A percentile compares a stretch with the other conserved stretches of the same genome.
These are phyloP conservation scores for human (Homo sapiens) DNA, from an alignment of 2,113 vertebrate species.

Conservation along the genomic window DNA sequence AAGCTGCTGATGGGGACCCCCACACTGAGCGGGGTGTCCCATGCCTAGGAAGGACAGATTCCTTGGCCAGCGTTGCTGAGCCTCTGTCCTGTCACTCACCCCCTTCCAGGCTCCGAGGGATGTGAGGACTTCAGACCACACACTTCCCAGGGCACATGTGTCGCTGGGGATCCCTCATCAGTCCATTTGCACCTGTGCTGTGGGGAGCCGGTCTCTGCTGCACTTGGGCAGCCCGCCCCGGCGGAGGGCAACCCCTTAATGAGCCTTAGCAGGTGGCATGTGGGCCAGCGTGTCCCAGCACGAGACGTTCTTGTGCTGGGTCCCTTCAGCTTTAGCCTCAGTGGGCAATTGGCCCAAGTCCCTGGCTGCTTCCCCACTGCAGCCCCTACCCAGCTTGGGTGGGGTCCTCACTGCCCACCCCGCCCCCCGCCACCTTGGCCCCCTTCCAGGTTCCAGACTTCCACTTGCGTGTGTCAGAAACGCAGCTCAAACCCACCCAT, in stretches of 20 bases:
- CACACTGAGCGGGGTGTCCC: background rate
- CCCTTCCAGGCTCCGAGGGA: background rate
- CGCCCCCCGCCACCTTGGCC: background rate
- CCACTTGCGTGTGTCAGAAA: background rate
- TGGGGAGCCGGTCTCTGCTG: background rate
- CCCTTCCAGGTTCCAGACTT: background rate
- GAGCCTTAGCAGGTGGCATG: no score
- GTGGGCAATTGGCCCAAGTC: background rate
- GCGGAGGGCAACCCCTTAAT: no score
- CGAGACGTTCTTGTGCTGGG: background rate
- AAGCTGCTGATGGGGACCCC: no score
- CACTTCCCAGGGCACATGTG: background rate
- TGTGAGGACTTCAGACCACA: background rate
- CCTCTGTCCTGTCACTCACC: background rate
- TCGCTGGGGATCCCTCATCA: background rate
- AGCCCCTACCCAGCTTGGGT: background rate
- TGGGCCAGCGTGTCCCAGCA: background rate
- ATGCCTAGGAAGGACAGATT: background rate
- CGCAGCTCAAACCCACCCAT: background rate
- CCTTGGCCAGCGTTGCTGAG: background rate
- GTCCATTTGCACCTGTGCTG: no score
- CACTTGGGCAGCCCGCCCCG: fast-evolving
- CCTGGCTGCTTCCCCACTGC: background rate
- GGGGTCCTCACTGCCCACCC: background rate
- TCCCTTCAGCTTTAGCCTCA: background rate